Conservation (phyloP, 2,797 vertebrate genomes). For the Peromyscus nudipes region DNA sequence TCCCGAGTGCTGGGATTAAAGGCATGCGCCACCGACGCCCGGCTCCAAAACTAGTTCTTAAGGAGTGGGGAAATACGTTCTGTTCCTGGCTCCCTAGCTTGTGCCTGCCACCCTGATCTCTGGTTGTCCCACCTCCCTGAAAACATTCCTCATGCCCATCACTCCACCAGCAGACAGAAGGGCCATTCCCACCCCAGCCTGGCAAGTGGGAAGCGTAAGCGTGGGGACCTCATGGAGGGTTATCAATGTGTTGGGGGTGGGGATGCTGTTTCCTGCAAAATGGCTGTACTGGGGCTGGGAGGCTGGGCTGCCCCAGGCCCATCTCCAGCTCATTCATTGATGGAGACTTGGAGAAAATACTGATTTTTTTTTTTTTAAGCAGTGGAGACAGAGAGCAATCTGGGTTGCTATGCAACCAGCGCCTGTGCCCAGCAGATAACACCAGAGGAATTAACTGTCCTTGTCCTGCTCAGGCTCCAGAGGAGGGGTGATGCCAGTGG, state of each 20-base stretch:
- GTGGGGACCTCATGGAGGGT: neutral
- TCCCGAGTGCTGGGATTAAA: too few species aligned
- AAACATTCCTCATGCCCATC: neutral
- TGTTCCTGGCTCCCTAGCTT: neutral
- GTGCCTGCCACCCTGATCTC: neutral
- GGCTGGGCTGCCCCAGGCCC: slow-evolving; percentile 50
- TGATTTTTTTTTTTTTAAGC: slow-evolving; percentile 77
- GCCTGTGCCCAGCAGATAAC: slow-evolving; percentile 97
- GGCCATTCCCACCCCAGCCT: neutral
- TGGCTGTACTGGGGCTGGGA: neutral
- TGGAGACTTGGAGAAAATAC: slow-evolving; percentile 86
- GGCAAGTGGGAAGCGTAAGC: neutral
- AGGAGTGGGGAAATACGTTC: neutral
- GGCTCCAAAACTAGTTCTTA: neutral
- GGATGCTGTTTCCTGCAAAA: neutral
- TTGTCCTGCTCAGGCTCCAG: slow-evolving; percentile 88
- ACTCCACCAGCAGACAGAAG: too few species aligned
- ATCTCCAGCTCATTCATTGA: slow-evolving; percentile 82
- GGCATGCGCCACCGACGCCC: too few species aligned
- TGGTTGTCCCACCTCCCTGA: neutral
- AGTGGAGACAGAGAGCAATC: slow-evolving; percentile 82
- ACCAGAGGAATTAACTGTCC: slow-evolving; percentile 91
- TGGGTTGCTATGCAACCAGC: slow-evolving; percentile 96
- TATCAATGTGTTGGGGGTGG: neutral
- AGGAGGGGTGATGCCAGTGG: slow-evolving; percentile 86